phyloP scores from a whole-genome alignment of 23 tunicate genomes.

The Diplosoma virens region DNA sequence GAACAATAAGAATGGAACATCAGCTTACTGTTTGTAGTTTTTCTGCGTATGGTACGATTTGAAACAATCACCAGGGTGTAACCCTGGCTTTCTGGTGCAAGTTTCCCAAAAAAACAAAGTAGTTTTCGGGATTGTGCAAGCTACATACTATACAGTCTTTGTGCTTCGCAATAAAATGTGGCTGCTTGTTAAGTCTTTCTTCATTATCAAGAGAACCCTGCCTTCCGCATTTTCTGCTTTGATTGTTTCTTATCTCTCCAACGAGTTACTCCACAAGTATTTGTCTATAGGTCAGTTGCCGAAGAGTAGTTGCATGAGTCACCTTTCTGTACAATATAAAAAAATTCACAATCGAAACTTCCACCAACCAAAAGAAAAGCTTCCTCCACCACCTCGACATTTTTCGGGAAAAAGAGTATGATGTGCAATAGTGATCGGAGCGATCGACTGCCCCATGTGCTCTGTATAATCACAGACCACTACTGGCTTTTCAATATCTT shows the following conservation, averaged over 20 bases:
- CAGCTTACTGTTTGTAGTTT: slow-evolving; percentile 8
- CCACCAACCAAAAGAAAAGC: slow-evolving; percentile 16
- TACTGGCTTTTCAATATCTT: background rate
- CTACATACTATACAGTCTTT: background rate
- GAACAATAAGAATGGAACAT: too few species aligned
- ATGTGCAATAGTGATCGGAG: slow-evolving; percentile 11
- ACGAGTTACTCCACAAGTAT: background rate
- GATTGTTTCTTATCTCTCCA: background rate
- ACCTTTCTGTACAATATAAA: background rate
- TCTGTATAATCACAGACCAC: slow-evolving; percentile 16
- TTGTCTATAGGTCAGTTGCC: slow-evolving; percentile 1
- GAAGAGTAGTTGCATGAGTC: background rate
- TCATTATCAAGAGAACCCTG: background rate
- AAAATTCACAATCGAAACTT: background rate
- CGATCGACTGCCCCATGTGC: slow-evolving; percentile 3
- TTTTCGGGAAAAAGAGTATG: slow-evolving; percentile 8
- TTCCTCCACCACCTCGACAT: slow-evolving; percentile 16
- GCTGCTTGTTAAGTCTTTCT: background rate
- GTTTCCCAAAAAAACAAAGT: slow-evolving; percentile 1
- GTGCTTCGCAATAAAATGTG: background rate
- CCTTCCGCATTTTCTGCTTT: background rate
- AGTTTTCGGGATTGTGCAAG: background rate
- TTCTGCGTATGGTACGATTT: background rate
- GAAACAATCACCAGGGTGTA: slow-evolving; percentile 11
- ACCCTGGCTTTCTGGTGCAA: slow-evolving; percentile 6